Percentiles rank a stretch among this genome's conserved stretches.
phyloP scores from a whole-genome alignment of 2,113 vertebrate genomes.

The Prionailurus viverrinus region DNA sequence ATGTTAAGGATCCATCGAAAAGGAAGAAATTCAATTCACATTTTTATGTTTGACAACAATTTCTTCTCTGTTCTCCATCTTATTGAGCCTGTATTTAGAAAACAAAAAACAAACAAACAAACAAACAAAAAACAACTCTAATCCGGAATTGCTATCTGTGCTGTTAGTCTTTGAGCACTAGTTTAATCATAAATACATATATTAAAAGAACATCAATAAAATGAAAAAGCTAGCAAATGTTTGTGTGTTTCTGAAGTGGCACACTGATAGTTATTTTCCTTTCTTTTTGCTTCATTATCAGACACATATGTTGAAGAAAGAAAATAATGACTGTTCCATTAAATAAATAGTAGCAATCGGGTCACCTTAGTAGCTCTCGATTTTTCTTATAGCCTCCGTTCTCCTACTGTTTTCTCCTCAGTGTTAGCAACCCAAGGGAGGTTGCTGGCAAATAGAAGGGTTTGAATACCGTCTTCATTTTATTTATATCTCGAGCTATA shows the following conservation, averaged over 20 bases:
- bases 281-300: conserved; percentile 61
- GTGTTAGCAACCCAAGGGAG: not conserved
- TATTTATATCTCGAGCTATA: conserved; percentile 35
- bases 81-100: not conserved
- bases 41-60: conserved; percentile 87
- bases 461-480: not conserved
- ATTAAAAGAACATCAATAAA: conserved; percentile 79
- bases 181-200: conserved; percentile 46
- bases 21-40: conserved; percentile 90
- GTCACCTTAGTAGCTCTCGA: not conserved
- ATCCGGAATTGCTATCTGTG: conserved; percentile 9
- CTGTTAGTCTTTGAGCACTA: not conserved
- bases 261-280: conserved; percentile 43
- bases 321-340: conserved; percentile 50
- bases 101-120: not conserved
- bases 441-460: not conserved
- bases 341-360: not conserved
- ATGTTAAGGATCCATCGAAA: conserved; percentile 91
- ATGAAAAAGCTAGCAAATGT: conserved; percentile 66
- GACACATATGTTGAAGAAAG: conserved; percentile 38
- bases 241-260: conserved; percentile 57
- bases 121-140: not conserved
- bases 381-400: not conserved
- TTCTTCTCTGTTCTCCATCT: not conserved
- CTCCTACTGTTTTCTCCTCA: not conserved